Percentiles rank a stretch among this genome's conserved stretches.
Conservation (phyloP, 2,888 invertebrate genomes). For the Fissipunctia ypsillon region DNA sequence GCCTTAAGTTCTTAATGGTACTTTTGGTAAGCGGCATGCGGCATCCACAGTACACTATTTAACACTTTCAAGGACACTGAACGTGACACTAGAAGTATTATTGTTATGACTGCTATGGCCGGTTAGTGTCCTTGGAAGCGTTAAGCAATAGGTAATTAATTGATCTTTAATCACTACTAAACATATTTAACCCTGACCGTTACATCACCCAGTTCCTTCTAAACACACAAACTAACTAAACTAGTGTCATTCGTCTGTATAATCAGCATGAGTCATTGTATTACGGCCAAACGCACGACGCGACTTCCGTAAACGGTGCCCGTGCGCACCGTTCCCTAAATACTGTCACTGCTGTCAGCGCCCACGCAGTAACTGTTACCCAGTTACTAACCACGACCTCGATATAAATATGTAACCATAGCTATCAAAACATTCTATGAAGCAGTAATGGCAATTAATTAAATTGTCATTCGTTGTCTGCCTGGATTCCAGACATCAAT, state of each 20-base stretch:
- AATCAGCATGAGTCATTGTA: conserved; percentile 61
- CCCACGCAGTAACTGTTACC: conserved; percentile 59
- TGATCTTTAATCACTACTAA: background rate
- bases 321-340: conserved; percentile 60
- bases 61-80: too few species aligned
- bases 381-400: conserved; percentile 56
- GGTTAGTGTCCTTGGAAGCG: too few species aligned
- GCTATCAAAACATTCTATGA: conserved; percentile 57
- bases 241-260: conserved; percentile 40
- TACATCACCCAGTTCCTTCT: conserved; percentile 15
- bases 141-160: conserved; percentile 12
- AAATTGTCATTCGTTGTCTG: conserved; percentile 65
- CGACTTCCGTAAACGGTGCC: conserved; percentile 66
- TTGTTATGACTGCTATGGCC: too few species aligned
- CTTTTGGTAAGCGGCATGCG: background rate
- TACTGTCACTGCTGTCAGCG: conserved; percentile 52
- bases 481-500: conserved; percentile 66
- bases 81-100: too few species aligned
- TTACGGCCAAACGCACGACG: conserved; percentile 53
- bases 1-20: background rate
- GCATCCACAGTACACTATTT: background rate
- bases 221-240: conserved; percentile 33
- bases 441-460: conserved; percentile 62
- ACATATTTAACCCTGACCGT: conserved; percentile 8
- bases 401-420: conserved; percentile 47